phyloP scores from a whole-genome alignment of 2,888 invertebrate species.

The Adelphocoris suturalis region DNA sequence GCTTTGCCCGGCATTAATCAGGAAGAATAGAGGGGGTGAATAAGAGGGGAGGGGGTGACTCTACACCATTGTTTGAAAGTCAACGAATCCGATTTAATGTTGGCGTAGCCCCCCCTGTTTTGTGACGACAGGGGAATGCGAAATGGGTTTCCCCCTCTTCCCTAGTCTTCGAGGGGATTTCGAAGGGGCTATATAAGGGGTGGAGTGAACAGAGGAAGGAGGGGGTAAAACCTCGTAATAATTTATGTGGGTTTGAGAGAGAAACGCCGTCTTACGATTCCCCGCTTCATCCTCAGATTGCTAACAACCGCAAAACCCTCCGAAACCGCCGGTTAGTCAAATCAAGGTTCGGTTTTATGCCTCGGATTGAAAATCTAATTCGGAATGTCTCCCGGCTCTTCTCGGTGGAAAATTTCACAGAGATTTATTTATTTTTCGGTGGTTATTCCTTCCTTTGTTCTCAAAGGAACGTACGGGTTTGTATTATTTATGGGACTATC shows the following conservation, averaged over 20 bases:
- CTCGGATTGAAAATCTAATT: conserved; percentile 6
- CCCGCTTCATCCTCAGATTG: background rate
- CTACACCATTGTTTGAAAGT: conserved; percentile 52
- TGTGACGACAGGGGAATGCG: conserved; percentile 59
- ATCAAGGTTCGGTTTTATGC: background rate
- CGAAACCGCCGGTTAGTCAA: conserved; percentile 23
- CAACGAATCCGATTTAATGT: conserved; percentile 60
- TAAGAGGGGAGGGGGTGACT: background rate
- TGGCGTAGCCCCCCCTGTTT: conserved; percentile 31
- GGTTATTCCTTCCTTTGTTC: too few species aligned
- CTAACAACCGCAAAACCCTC: background rate
- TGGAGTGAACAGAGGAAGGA: background rate
- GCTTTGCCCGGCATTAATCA: background rate
- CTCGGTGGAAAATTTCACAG: too few species aligned
- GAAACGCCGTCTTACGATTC: conserved; percentile 3
- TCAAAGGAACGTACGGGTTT: too few species aligned
- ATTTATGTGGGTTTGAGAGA: conserved; percentile 55
- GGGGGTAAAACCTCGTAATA: conserved; percentile 27
- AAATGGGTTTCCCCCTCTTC: conserved; percentile 33
- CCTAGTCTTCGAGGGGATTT: background rate
- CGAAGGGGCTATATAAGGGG: background rate
- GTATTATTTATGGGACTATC: too few species aligned
- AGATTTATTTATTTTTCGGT: too few species aligned
- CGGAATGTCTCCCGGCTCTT: background rate
- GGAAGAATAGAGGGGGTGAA: background rate